Percentiles rank a stretch among this genome's conserved stretches.
phyloP scores from a whole-genome alignment of 1,140 invertebrate genomes.

The Euwallacea similis region DNA sequence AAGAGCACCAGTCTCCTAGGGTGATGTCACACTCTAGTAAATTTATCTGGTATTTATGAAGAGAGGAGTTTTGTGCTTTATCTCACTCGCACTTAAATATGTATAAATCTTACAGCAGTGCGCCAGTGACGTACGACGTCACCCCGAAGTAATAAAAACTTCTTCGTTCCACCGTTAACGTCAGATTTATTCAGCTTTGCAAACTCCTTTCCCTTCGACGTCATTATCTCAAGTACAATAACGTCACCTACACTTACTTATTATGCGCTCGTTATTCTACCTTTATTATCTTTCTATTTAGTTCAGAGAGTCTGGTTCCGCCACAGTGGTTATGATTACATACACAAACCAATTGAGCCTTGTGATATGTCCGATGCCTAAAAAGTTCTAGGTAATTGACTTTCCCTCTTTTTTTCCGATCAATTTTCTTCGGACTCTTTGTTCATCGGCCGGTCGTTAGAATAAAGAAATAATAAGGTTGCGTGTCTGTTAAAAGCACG shows the following conservation, averaged over 20 bases:
- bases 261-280: conserved; percentile 26
- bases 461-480: neutral
- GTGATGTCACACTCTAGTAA: conserved; percentile 44
- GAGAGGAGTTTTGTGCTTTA: conserved; percentile 33
- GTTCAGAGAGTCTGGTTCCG: neutral
- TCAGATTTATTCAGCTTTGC: conserved; percentile 41
- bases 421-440: neutral
- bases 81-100: conserved; percentile 39
- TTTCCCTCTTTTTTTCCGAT: too few species aligned
- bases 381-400: too few species aligned
- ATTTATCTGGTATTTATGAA: conserved; percentile 45
- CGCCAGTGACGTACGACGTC: conserved; percentile 42
- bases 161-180: conserved; percentile 37
- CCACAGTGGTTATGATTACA: neutral
- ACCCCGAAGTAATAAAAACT: conserved; percentile 41
- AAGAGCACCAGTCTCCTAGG: conserved; percentile 38
- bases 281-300: conserved; percentile 23
- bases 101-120: conserved; percentile 44
- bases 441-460: neutral
- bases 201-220: conserved; percentile 31
- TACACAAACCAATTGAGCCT: too few species aligned
- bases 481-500: neutral
- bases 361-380: too few species aligned
- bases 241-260: conserved; percentile 35
- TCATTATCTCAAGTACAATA: conserved; percentile 36